These are phyloP conservation scores for Sebastes aleutianus DNA, from an alignment of 2,797 vertebrate species.

Conservation along the genomic window DNA sequence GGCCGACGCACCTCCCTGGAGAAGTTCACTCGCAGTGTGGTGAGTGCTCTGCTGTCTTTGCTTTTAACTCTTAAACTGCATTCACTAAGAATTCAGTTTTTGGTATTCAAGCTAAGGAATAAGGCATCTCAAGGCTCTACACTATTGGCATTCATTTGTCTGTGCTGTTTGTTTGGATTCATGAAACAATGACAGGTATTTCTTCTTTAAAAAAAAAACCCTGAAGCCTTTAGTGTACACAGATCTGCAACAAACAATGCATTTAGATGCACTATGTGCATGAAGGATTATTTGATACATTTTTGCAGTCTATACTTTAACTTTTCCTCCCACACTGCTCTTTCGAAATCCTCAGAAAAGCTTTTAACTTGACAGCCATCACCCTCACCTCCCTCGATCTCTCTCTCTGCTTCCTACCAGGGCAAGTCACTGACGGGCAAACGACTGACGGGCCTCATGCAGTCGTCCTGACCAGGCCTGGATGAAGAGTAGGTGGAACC, in stretches of 20 bases:
- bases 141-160: neutral
- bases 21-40: conserved; percentile 99
- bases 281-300: neutral
- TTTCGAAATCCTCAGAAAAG: conserved; percentile 1
- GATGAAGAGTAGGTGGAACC: conserved; percentile 51
- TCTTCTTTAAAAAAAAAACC: neutral
- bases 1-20: conserved; percentile 98
- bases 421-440: conserved; percentile 97
- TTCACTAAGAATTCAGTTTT: neutral
- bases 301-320: neutral
- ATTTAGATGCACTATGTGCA: neutral
- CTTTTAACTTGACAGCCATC: conserved; percentile 7
- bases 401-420: conserved; percentile 54
- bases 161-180: neutral
- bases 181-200: neutral
- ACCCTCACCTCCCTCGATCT: neutral
- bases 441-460: conserved; percentile 98
- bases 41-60: conserved; percentile 78
- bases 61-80: neutral
- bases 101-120: neutral
- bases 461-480: conserved; percentile 92
- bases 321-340: neutral
- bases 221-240: neutral
- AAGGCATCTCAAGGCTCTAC: neutral
- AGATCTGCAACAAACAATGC: neutral